Conservation (phyloP, 1,140 invertebrate species). For the Maniola jurtina region DNA sequence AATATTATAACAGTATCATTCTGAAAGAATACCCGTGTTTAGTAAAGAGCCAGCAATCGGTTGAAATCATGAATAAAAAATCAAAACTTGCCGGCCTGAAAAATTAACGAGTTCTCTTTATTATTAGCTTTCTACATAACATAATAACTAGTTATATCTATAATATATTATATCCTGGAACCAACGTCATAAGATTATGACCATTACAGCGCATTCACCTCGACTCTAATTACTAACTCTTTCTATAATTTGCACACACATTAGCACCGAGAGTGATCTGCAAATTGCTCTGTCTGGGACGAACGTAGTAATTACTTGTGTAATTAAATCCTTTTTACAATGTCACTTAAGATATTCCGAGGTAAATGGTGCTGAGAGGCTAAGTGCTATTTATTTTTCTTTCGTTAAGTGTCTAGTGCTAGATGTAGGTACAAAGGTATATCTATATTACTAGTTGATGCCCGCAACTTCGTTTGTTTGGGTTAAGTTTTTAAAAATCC, state of each 20-base stretch:
- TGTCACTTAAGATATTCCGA: conserved; percentile 39
- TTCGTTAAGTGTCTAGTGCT: no score
- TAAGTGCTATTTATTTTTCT: no score
- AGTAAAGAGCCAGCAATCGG: no score
- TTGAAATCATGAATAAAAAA: background rate
- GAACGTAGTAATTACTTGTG: conserved; percentile 54
- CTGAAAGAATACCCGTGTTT: no score
- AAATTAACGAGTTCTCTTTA: background rate
- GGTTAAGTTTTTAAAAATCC: no score
- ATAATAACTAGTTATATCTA: background rate
- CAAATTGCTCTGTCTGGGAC: conserved; percentile 51
- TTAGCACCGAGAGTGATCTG: conserved; percentile 64
- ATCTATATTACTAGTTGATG: no score
- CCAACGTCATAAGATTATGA: conserved; percentile 8
- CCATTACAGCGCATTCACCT: conserved; percentile 53
- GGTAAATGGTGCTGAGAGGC: no score
- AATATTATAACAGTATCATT: no score
- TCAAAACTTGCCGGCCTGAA: background rate
- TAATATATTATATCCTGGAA: conserved; percentile 3
- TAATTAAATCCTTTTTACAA: conserved; percentile 58
- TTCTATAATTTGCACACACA: conserved; percentile 67
- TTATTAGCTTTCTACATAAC: background rate
- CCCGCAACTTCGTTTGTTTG: no score
- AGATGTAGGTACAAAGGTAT: no score
- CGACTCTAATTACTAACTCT: conserved; percentile 52